Percentiles rank a stretch among this genome's conserved stretches.
Conservation (phyloP, 2,797 vertebrate species). For the Microcaecilia unicolor region DNA sequence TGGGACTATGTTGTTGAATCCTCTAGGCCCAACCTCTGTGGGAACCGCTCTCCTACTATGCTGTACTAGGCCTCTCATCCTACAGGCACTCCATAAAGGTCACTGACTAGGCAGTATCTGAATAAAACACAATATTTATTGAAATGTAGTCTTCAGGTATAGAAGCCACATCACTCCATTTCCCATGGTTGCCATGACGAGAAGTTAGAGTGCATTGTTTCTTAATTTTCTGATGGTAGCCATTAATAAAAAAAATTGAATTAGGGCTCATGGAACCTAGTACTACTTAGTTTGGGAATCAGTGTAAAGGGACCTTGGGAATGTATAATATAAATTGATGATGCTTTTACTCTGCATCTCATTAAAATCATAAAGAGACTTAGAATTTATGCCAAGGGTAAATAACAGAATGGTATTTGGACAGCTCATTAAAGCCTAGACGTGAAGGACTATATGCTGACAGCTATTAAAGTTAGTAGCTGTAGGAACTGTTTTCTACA, state of each 20-base stretch:
- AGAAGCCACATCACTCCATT: no score
- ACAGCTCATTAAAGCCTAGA: constrained; percentile 37
- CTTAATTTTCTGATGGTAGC: constrained; percentile 37
- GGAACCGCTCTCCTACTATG: no score
- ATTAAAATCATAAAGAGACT: constrained; percentile 51
- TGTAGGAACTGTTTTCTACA: constrained; percentile 5
- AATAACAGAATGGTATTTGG: constrained; percentile 45
- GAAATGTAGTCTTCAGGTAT: no score
- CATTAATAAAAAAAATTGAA: constrained; percentile 57
- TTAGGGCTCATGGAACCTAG: constrained; percentile 30
- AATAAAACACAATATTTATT: no score
- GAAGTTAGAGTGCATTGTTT: constrained; percentile 26
- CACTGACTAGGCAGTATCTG: no score
- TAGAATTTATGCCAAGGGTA: constrained; percentile 51
- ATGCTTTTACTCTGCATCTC: constrained; percentile 45
- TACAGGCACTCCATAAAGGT: no score
- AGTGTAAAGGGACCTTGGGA: constrained; percentile 34
- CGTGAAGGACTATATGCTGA: constrained; percentile 18
- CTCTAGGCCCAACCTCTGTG: no score
- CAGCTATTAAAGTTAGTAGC: constrained; percentile 8
- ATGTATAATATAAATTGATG: constrained; percentile 51
- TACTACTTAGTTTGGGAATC: constrained; percentile 36
- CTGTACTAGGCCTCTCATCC: no score
- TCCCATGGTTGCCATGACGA: constrained; percentile 22
- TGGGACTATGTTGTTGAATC: no score